Conservation (phyloP, 2,113 vertebrate genomes). For the Limnothrissa miodon region DNA sequence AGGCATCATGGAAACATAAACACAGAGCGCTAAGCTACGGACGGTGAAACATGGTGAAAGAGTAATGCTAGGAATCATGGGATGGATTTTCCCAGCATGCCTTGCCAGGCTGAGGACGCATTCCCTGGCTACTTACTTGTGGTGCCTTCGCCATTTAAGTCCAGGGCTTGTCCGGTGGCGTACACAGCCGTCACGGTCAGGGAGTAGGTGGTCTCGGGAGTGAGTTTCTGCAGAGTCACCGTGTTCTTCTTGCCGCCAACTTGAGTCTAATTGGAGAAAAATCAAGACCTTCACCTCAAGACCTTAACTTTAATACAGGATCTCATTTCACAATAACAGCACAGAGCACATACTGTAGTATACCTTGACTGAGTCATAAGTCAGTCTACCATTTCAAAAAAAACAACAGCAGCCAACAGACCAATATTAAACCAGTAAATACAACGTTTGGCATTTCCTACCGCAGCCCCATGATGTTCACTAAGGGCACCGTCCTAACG, state of each 20-base stretch:
- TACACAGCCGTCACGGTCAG: constrained; percentile 87
- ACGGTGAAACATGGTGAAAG: background rate
- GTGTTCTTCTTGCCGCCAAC: constrained; percentile 89
- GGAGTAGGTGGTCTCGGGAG: constrained; percentile 86
- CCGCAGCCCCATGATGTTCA: background rate
- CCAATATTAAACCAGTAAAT: background rate
- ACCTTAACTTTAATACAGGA: background rate
- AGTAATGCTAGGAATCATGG: background rate
- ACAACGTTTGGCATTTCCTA: background rate
- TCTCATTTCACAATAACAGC: background rate
- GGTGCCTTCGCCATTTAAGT: constrained; percentile 87
- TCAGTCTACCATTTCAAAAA: background rate
- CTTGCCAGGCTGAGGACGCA: background rate
- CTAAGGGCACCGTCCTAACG: background rate
- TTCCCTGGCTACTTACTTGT: constrained; percentile 77
- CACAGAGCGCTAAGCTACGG: background rate
- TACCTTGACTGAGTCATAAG: background rate
- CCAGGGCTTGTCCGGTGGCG: constrained; percentile 74
- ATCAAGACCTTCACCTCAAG: background rate
- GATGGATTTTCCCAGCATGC: background rate
- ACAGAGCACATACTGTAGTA: background rate
- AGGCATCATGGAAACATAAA: constrained; percentile 5
- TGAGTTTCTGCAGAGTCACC: constrained; percentile 88
- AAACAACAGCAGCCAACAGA: too few species aligned
- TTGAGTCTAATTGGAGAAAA: constrained; percentile 68